phyloP scores from a whole-genome alignment of 2,113 vertebrate genomes.

The Pagrus major region DNA sequence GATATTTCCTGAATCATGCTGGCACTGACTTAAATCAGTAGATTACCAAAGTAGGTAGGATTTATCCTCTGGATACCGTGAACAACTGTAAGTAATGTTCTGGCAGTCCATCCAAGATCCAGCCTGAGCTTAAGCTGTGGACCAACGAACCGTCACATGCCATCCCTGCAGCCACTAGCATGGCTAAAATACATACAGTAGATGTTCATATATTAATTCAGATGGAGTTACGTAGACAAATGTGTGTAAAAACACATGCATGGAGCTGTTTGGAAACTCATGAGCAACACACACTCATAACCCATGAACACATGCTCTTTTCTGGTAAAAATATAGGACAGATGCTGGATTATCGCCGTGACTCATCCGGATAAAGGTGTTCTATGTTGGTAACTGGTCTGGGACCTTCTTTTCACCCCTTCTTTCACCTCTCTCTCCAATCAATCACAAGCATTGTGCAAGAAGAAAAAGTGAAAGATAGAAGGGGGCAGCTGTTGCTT shows the following conservation, averaged over 20 bases:
- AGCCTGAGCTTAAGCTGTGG: background rate
- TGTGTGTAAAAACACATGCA: background rate
- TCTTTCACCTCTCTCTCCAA: background rate
- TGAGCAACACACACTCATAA: background rate
- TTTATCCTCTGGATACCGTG: background rate
- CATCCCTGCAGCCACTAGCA: background rate
- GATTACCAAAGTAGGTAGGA: background rate
- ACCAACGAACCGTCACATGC: background rate
- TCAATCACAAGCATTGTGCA: background rate
- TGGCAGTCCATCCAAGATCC: background rate
- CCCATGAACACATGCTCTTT: background rate
- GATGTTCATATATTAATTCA: background rate
- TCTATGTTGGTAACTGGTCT: background rate
- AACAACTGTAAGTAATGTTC: background rate
- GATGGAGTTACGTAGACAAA: background rate
- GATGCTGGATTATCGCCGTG: background rate
- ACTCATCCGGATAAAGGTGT: conserved; percentile 33
- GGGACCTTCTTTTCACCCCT: background rate
- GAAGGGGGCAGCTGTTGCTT: conserved; percentile 31
- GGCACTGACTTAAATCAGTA: background rate
- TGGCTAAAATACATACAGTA: background rate
- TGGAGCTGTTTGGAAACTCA: background rate
- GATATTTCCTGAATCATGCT: background rate
- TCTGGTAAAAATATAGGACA: background rate
- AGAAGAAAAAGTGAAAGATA: background rate